Evolutionary conservation across 1,140 invertebrate genomes (phyloP).

Genomic region (Tetramorium parvispinum): DNA sequence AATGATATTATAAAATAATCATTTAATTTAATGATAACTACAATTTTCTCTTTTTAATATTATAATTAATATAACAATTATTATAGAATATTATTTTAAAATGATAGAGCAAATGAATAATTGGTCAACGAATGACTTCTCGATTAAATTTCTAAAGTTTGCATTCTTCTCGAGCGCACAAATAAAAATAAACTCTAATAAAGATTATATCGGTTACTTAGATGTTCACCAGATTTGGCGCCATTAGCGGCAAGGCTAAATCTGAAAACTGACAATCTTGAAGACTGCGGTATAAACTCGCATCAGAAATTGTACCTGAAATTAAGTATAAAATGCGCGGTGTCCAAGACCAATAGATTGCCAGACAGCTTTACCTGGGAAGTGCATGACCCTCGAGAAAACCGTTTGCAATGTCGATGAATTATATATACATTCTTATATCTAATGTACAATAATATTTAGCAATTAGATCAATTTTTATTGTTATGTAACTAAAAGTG

Average conservation of each 20-base stretch:
- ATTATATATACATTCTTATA: slow-evolving; percentile 56
- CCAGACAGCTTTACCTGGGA: slow-evolving; percentile 81
- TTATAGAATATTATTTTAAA: neutral
- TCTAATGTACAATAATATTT: slow-evolving; percentile 58
- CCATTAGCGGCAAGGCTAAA: slow-evolving; percentile 75
- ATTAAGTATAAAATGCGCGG: slow-evolving; percentile 77
- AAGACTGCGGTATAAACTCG: slow-evolving; percentile 51
- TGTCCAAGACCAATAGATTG: slow-evolving; percentile 78
- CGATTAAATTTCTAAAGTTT: no score
- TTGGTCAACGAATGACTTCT: neutral
- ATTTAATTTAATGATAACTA: neutral
- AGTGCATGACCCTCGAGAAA: slow-evolving; percentile 60
- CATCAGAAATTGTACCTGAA: slow-evolving; percentile 78
- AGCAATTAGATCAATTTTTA: neutral
- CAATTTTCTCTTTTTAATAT: neutral
- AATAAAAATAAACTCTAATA: neutral
- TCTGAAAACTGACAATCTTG: slow-evolving; percentile 76
- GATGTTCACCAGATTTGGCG: slow-evolving; percentile 82
- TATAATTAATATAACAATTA: neutral
- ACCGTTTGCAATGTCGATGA: slow-evolving; percentile 33
- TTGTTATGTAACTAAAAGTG: neutral
- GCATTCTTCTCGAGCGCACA: neutral
- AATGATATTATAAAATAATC: neutral
- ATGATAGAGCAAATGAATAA: neutral
- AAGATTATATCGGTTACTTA: slow-evolving; percentile 35